Evolutionary conservation across 2,888 invertebrate genomes (phyloP).

Genomic region (Ophonus ardosiacus): DNA sequence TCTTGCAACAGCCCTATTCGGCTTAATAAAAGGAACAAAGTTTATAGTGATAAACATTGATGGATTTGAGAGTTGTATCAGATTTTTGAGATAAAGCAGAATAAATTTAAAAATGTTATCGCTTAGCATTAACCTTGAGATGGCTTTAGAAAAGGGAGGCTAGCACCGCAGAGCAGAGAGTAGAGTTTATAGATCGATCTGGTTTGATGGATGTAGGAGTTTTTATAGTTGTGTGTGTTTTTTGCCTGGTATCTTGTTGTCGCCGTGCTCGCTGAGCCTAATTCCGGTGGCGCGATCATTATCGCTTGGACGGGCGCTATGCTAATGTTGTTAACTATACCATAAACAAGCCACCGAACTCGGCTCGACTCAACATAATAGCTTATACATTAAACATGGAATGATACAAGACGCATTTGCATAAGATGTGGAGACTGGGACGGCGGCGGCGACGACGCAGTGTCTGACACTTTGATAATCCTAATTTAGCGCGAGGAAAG

Average conservation of each 20-base stretch:
- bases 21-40: too few relatives aligned
- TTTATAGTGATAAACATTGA: too few relatives aligned
- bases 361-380: constrained; percentile 74
- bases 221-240: not conserved
- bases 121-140: too few relatives aligned
- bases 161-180: not conserved
- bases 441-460: constrained; percentile 23
- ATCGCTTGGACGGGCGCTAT: constrained; percentile 71
- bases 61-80: too few relatives aligned
- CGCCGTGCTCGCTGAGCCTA: constrained; percentile 29
- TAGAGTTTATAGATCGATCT: not conserved
- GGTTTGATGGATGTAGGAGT: not conserved
- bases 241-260: constrained; percentile 13
- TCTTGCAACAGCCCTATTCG: too few relatives aligned
- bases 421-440: constrained; percentile 72
- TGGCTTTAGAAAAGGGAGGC: not conserved
- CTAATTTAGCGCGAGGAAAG: constrained; percentile 57
- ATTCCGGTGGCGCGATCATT: constrained; percentile 50
- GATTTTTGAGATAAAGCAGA: too few relatives aligned
- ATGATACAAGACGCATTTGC: constrained; percentile 73
- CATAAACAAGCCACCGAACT: constrained; percentile 71
- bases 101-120: too few relatives aligned
- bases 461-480: constrained; percentile 61
- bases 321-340: constrained; percentile 74
- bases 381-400: constrained; percentile 75